A percentile compares a stretch with the other conserved stretches of the same genome.
phyloP scores from a whole-genome alignment of 2,888 invertebrate genomes.

The Cerastis leucographa region DNA sequence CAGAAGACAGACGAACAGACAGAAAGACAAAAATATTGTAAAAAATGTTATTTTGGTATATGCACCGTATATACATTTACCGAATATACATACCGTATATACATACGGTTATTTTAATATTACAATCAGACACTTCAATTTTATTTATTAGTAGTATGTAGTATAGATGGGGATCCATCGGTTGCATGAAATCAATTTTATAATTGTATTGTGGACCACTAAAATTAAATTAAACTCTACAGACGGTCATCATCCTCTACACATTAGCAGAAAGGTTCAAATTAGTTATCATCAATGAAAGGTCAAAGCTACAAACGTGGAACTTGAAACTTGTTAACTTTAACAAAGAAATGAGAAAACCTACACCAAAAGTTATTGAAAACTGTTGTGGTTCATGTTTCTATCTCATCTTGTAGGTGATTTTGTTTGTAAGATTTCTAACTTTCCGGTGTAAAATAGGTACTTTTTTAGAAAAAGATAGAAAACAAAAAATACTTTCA shows the following conservation, averaged over 20 bases:
- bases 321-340: slow-evolving; percentile 3
- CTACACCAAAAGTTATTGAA: not conserved
- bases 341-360: not conserved
- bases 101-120: too few species aligned
- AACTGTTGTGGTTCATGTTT: not conserved
- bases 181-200: not conserved
- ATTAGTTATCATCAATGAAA: not conserved
- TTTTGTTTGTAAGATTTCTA: not conserved
- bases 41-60: too few species aligned
- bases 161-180: too few species aligned
- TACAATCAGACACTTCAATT: too few species aligned
- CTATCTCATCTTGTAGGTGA: not conserved
- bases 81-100: too few species aligned
- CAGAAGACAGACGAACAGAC: too few species aligned
- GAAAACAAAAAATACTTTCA: too few species aligned
- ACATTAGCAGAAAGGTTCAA: slow-evolving; percentile 1
- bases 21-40: too few species aligned
- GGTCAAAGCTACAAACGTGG: not conserved
- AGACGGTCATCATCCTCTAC: not conserved
- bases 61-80: too few species aligned
- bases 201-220: too few species aligned
- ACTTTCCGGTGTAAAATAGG: not conserved
- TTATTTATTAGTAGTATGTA: too few species aligned
- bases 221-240: not conserved
- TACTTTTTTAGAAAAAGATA: not conserved